Base-by-base conservation (phyloP, 2,797 vertebrate genomes). In the Eulemur rubriventer region DNA sequence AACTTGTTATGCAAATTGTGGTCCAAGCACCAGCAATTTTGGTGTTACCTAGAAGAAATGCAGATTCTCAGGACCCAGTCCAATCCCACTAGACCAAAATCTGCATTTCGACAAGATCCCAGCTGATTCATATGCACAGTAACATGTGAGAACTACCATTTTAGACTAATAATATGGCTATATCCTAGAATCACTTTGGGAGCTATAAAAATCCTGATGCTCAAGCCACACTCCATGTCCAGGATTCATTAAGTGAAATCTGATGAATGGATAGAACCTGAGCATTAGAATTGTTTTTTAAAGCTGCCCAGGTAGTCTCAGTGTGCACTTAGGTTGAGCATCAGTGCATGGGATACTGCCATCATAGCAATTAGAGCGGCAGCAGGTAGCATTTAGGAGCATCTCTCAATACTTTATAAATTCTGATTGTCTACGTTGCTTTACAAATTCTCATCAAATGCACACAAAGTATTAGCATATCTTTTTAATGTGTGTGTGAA, bases 401-500 rank as follows among this genome's bases (percentile, higher is more conserved):
- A 61, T 79, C 28, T 79, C 52, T 88, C 55, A 85, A 50, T 86
- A 41, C 63, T 82, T 80, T 63, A 73, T 82, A 79, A 85, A 85
- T 85, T 75, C 41, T 59, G 52, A 67, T 96, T 91, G 33, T 72
- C 76, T 93, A 84, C 63, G 59, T 82, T 82, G 93, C 79, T 91
- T 96, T 89, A 95, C 43, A 82, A 65, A 83, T 93, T 82, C 79
- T 93, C 75, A 91, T 1, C 59, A 43, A 91, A 16, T 57, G 61
- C 35, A 61, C 12, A 46, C 26, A 43, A 69, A 85, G 17, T 79
- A 94, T 97, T 85, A 94, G 57, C 79, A 81, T 83, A 94, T 84
- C 41, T 57, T 96, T 97, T 95, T 94, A 97, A 96, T 91, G 75
- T 85, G 52, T 95, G 92, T 85, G 55, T 93, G 52, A 94, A 97